phyloP scores from a whole-genome alignment of 2,113 vertebrate species.

The Mormoops blainvillei region DNA sequence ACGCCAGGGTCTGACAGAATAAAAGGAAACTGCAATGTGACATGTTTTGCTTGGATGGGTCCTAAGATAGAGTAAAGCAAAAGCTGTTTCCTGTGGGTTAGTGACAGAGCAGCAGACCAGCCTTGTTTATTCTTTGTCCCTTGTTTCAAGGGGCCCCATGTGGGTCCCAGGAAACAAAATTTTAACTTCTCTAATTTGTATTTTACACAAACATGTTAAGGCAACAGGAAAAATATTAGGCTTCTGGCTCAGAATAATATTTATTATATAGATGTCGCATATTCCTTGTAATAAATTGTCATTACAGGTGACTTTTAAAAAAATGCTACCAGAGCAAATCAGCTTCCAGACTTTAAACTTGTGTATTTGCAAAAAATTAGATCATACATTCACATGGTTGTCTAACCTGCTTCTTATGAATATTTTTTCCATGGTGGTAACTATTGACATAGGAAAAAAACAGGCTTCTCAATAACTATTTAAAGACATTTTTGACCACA shows the following conservation, averaged over 20 bases:
- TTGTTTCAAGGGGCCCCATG: background rate
- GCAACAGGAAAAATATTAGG: background rate
- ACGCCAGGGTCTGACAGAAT: background rate
- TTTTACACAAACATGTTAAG: background rate
- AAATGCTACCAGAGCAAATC: background rate
- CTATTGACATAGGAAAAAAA: background rate
- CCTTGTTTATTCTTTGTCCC: background rate
- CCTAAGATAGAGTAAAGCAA: background rate
- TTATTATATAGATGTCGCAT: background rate
- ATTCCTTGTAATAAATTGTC: background rate
- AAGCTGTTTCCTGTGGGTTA: background rate
- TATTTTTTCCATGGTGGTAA: background rate
- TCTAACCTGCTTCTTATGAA: background rate
- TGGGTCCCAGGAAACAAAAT: background rate
- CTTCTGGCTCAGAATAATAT: slow-evolving; percentile 5
- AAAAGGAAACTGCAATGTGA: background rate
- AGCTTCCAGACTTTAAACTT: background rate
- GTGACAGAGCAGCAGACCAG: background rate
- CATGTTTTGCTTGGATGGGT: slow-evolving; percentile 7
- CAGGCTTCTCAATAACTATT: background rate
- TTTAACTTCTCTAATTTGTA: background rate
- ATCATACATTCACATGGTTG: background rate
- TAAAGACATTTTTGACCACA: background rate
- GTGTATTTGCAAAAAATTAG: background rate
- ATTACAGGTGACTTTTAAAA: background rate